These are phyloP conservation scores for Dryoscopus gambensis DNA, from an alignment of 2,113 vertebrate genomes.

Conservation along the genomic window DNA sequence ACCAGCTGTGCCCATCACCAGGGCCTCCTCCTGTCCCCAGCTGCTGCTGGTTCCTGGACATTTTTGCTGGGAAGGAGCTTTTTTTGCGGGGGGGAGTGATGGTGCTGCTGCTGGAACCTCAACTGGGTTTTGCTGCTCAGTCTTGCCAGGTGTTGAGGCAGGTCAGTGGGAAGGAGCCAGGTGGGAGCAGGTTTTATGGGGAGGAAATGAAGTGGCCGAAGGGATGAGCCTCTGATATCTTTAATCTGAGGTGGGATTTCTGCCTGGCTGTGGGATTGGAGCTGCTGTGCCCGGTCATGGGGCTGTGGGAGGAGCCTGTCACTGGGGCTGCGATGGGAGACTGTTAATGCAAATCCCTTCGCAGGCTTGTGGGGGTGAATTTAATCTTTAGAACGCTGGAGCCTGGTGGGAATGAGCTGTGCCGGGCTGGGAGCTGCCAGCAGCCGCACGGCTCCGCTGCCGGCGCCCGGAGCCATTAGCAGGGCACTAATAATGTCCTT, in stretches of 20 bases:
- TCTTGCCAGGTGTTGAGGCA: rapidly evolving
- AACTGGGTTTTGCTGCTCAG: not conserved
- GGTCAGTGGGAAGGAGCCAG: not conserved
- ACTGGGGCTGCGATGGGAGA: rapidly evolving
- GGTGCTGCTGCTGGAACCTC: not conserved
- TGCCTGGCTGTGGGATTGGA: rapidly evolving
- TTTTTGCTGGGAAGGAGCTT: not conserved
- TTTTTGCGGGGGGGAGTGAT: rapidly evolving
- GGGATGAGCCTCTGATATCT: not conserved
- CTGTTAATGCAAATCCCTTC: not conserved
- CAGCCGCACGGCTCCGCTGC: not conserved
- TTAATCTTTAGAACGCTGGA: not conserved
- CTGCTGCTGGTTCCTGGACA: not conserved
- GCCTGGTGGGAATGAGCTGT: not conserved
- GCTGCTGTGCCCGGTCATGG: rapidly evolving
- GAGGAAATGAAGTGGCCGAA: not conserved
- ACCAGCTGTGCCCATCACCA: not conserved
- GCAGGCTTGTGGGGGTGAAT: not conserved
- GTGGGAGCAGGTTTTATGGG: not conserved
- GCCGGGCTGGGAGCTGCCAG: not conserved
- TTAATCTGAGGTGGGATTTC: not conserved
- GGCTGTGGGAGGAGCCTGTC: not conserved
- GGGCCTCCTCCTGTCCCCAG: not conserved
- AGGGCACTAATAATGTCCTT: not conserved
- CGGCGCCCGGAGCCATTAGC: not conserved